Evolutionary conservation across 2,113 vertebrate species (phyloP), one percentile per base, ranked within the genome.

Genomic region (Pseudolaguvia tuberculata): DNA sequence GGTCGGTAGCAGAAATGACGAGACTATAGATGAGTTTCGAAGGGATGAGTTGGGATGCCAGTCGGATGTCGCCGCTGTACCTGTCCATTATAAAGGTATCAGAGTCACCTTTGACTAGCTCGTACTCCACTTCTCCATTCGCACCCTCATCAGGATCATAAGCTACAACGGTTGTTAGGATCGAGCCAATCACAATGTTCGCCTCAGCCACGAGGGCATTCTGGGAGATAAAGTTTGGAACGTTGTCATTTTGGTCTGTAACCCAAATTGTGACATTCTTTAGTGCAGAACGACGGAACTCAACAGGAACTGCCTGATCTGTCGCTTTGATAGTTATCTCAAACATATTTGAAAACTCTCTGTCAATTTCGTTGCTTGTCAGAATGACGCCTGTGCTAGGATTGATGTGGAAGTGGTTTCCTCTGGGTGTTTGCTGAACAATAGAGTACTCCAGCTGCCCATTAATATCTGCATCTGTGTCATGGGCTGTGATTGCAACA

Each of bases 231-330:
- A 99, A 99, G n/a, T 88, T 79, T 0, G 97, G 97, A 0, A 94
- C 86, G 0, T 99, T 99, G 82, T 99, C 97, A 1, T 99, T 99
- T 73, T 92, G 89, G 75, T 99, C 97, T 0, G 94, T 98, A 17
- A 99, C 92, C 91, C 97, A 89, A 75, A 99, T 87, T 6, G 97
- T 99, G 70, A 99, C 92, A 0, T 99, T 99, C 84, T 98, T 99
- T 76, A 99, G 83, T 61, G 96, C 96, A 61, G 88, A 94, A 2
- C 93, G 89, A 1, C 97, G 89, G 57, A 92, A 94, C 82, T 98
- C 96, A n/a, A 91, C 78, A 0, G 96, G 97, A 56, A 98, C 91
- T 0, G 97, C 96, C 78, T 94, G 95, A 73, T 99, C 97, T 0
- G 88, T 94, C 82, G 96, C 97, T 89, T 96, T 98, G 17, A 99